A percentile compares a stretch with the other conserved stretches of the same genome.
Evolutionary conservation across 2,888 invertebrate species (phyloP).

Genomic region (Synergus japonicus): DNA sequence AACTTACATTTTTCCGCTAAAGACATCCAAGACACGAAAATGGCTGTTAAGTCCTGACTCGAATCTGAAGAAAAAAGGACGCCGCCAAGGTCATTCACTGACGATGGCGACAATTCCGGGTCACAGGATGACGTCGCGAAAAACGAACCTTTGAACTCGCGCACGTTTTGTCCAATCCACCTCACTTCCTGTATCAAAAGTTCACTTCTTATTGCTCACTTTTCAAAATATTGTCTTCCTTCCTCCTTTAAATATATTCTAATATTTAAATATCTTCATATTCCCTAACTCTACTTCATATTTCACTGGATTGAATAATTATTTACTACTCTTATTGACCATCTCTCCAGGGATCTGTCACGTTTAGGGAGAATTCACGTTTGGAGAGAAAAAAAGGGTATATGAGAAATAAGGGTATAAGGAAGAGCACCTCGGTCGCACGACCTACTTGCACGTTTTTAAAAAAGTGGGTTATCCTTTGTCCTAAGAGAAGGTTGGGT

Average conservation of each 20-base stretch:
- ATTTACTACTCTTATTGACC: constrained; percentile 46
- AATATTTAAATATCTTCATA: not conserved
- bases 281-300: not conserved
- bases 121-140: constrained; percentile 8
- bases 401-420: constrained; percentile 19
- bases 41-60: constrained; percentile 43
- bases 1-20: constrained; percentile 70
- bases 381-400: too few species aligned
- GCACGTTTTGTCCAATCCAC: constrained; percentile 24
- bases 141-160: constrained; percentile 38
- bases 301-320: not conserved
- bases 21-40: constrained; percentile 67
- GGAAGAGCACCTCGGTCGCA: constrained; percentile 40
- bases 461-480: constrained; percentile 54
- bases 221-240: not conserved
- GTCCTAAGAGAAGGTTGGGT: constrained; percentile 42
- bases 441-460: constrained; percentile 51
- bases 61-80: constrained; percentile 10
- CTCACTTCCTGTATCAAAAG: constrained; percentile 49
- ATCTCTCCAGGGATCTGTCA: constrained; percentile 43
- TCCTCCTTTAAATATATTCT: too few species aligned
- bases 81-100: constrained; percentile 39
- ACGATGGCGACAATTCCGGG: constrained; percentile 42
- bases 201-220: constrained; percentile 37
- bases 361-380: too few species aligned